Evolutionary conservation across 2,888 invertebrate species (phyloP), one percentile per base, ranked within the genome.

Genomic region (Spisula subtruncata): DNA sequence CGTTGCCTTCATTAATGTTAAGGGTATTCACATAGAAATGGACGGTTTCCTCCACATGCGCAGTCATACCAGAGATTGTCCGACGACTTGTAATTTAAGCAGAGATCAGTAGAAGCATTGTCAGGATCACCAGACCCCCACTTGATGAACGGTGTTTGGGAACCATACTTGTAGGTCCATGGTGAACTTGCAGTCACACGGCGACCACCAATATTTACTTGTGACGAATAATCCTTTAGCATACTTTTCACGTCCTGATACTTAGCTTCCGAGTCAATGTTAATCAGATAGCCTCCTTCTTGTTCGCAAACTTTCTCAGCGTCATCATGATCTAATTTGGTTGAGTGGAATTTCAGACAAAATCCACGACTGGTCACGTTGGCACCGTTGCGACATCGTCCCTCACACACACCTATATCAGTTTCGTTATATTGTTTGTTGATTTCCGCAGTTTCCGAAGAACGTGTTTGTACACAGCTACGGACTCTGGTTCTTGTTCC

Each of bases 331-430:
- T 29, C 29, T 32, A 54, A 32, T 25, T 29, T 25, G 4, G 29
- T 56, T 2, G 20, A 14, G 25, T 82, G 35, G 0, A 82, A 25
- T 20, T 82, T 82, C 18, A 82, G 14, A 14, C 82, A 54, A 32
- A 82, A 82, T 32, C 56, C 56, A 32, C 56, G 51, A 10, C 29
- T 56, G 8, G 82, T 82, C 20, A 82, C 0, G 35, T 82, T 82
- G 35, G 51, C 29, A 8, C 16, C 29, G 0, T 5, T 0, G 0
- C 56, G 82, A 56, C 82, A 82, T 20, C 14, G 4, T 1, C 82
- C 82, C 51, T 82, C 82, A 82, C 82, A 82, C 12, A 82, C 25
- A 56, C 56, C 16, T 25, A 56, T 32, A 56, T 82, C 82, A 2
- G 82, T 29, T 16, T 82, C 82, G 32, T 14, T 71, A 29, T 71